These are phyloP conservation scores for Orthonevra nobilis DNA, from an alignment of 2,888 invertebrate species.

Conservation along the genomic window DNA sequence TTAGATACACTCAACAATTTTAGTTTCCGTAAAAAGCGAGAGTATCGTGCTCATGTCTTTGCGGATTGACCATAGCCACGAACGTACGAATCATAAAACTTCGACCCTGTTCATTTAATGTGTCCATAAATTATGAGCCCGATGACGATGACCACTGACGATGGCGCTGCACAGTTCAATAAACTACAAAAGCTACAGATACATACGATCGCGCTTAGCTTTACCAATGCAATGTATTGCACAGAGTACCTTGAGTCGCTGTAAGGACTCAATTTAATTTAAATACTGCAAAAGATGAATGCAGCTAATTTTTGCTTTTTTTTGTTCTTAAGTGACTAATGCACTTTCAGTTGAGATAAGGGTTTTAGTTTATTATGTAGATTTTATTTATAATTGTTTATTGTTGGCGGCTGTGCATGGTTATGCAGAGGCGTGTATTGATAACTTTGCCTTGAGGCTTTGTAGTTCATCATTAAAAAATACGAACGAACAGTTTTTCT, in stretches of 20 bases:
- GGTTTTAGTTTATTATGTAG: conserved; percentile 9
- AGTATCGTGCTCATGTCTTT: conserved; percentile 14
- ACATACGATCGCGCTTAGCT: background rate
- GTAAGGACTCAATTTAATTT: conserved; percentile 26
- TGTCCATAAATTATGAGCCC: conserved; percentile 40
- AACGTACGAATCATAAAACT: conserved; percentile 40
- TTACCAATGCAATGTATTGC: conserved; percentile 39
- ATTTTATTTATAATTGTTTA: conserved; percentile 17
- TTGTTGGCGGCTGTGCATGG: conserved; percentile 8
- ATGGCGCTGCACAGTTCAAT: conserved; percentile 37
- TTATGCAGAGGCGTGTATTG: conserved; percentile 8
- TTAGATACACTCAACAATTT: conserved; percentile 1
- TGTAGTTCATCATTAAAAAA: background rate
- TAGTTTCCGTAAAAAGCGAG: conserved; percentile 33
- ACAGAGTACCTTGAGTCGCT: background rate
- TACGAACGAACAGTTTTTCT: no score
- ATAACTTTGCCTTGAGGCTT: conserved; percentile 24
- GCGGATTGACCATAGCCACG: no score
- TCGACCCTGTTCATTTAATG: conserved; percentile 33
- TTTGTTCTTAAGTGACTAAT: conserved; percentile 4
- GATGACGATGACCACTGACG: background rate
- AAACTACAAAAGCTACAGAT: conserved; percentile 14
- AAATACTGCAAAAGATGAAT: conserved; percentile 20
- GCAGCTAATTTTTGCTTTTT: background rate
- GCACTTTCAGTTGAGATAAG: conserved; percentile 8